Base-by-base conservation (phyloP, 2,888 invertebrate species). In the Willowsia nigromaculata region DNA sequence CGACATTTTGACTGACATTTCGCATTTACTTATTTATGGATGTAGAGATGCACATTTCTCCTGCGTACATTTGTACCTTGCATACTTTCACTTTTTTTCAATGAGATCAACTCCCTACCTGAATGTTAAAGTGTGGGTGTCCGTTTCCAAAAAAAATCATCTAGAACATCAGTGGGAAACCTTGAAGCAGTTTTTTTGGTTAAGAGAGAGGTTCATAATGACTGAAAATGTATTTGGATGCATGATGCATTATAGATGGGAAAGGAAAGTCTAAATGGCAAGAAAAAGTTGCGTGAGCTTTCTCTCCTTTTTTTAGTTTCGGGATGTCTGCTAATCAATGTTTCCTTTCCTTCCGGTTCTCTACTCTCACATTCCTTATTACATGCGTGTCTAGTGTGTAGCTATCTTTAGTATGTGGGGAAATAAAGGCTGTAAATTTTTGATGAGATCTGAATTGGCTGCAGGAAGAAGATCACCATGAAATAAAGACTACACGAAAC, bases 381-480 rank as follows among this genome's bases (percentile, higher is more conserved):
- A 33, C 30, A 65, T 68, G 68, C 9, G 68, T 40, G 68, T 40
- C 22, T 40, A 22, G 11, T 13, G 25, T 43, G 11, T 40, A 22
- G 3, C 40, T 71, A 18, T 25, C n/a, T 33, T 13, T 0, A 71
- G 76, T 5, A n/a, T 76, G 50, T 47, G 27, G 47, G 50, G 27
- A 68, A 68, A 40, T 22, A 11, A n/a, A n/a, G n/a, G 68, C 25
- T 15, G 68, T 47, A 76, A 76, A 76, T 76, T 76, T 76, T 76
- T 76, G 47, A 76, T 76, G 76, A 76, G 76, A 76, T 76, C 76
- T 50, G 76, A 76, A 76, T 76, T 76, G 68, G 68, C 40, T 40
- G 18, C 68, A 40, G 9, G 9, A 25, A 59, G 27, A 59, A 68
- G 68, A 68, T 68, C 68, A 68, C 22, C 40, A 68, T 33, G 62